Conservation (phyloP, 2,888 invertebrate species). For the Papilio gigon region DNA sequence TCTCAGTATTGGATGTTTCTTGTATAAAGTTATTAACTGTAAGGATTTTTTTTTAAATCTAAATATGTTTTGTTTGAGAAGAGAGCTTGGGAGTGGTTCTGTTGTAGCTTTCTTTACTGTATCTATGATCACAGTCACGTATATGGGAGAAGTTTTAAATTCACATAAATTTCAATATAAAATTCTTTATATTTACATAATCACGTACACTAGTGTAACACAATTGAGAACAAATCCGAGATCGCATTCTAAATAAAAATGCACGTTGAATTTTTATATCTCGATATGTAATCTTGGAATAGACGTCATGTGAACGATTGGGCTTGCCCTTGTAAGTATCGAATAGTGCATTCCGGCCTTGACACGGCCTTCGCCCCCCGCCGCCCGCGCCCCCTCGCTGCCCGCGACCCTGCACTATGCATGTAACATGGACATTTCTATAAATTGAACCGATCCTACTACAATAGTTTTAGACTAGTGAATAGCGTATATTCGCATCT, state of each 20-base stretch:
- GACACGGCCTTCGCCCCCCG: conserved; percentile 67
- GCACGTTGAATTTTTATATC: conserved; percentile 15
- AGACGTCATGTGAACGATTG: conserved; percentile 54
- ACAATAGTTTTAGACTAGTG: background rate
- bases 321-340: conserved; percentile 48
- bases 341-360: conserved; percentile 65
- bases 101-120: background rate
- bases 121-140: background rate
- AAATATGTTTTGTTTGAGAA: background rate
- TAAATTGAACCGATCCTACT: conserved; percentile 4
- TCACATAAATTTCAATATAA: background rate
- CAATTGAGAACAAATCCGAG: conserved; percentile 4
- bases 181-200: background rate
- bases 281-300: conserved; percentile 49
- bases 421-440: conserved; percentile 25
- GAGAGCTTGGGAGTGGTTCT: background rate
- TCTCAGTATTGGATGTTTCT: background rate
- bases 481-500: no score
- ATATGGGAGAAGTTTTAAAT: background rate
- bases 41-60: background rate
- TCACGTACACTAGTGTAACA: background rate
- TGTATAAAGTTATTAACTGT: background rate
- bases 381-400: conserved; percentile 35
- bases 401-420: conserved; percentile 37
- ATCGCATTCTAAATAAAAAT: conserved; percentile 14